A percentile compares a stretch with the other conserved stretches of the same genome.
Conservation (phyloP, 2,797 vertebrate genomes). For the Podargus strigoides region DNA sequence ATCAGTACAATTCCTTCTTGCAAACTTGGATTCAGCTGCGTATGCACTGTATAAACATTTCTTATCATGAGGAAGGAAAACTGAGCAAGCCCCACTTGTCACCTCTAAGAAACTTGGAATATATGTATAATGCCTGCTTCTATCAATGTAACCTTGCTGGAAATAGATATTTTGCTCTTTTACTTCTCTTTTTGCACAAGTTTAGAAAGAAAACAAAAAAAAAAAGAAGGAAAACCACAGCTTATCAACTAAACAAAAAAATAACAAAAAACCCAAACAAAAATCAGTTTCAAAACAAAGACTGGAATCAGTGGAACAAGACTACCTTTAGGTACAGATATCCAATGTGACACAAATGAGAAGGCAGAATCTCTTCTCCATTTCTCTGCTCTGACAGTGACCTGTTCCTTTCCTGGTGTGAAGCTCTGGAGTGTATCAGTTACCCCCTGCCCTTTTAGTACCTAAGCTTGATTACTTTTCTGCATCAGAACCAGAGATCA, state of each 20-base stretch:
- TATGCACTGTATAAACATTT: not conserved
- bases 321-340: not conserved
- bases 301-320: not conserved
- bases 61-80: not conserved
- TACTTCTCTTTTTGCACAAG: not conserved
- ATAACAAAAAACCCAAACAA: too few species aligned
- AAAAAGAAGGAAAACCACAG: too few species aligned
- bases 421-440: not conserved
- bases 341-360: not conserved
- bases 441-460: not conserved
- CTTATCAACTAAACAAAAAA: rapidly evolving
- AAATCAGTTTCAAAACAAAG: not conserved
- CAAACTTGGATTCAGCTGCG: not conserved
- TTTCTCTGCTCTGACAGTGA: not conserved
- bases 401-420: not conserved
- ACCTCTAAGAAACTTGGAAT: not conserved
- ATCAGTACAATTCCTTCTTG: not conserved
- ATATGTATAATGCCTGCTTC: rapidly evolving
- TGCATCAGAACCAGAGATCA: not conserved
- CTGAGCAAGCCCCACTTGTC: rapidly evolving
- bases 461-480: not conserved
- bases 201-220: not conserved
- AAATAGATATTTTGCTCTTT: not conserved
- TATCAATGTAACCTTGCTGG: not conserved
- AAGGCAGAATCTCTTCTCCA: not conserved